These are phyloP conservation scores for Lerista edwardsae DNA, from an alignment of 2,797 vertebrate species.

Conservation along the genomic window DNA sequence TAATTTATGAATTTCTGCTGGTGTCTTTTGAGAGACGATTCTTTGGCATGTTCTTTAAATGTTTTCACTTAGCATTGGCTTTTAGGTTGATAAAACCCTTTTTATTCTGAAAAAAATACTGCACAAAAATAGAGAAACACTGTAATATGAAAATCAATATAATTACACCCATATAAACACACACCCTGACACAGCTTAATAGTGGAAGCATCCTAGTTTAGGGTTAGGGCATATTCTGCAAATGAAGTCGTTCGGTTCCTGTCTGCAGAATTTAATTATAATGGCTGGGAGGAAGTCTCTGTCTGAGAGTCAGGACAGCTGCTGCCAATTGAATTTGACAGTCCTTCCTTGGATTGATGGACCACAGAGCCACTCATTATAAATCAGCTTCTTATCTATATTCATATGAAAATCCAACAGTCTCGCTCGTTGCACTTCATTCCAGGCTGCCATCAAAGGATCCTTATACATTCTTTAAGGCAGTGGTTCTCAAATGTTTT, in stretches of 20 bases:
- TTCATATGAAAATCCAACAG: background rate
- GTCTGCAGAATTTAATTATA: background rate
- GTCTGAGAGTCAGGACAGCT: background rate
- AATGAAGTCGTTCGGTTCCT: background rate
- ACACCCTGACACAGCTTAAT: background rate
- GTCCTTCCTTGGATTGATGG: background rate
- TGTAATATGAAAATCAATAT: background rate
- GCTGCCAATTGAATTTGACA: background rate
- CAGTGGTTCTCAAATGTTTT: too few relatives aligned
- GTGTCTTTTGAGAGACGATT: slow-evolving; percentile 35
- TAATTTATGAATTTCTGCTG: slow-evolving; percentile 40
- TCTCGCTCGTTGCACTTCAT: background rate
- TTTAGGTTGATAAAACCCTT: slow-evolving; percentile 1
- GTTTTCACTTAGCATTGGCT: slow-evolving; percentile 36
- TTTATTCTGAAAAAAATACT: background rate
- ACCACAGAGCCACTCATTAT: background rate
- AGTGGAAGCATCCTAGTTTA: background rate
- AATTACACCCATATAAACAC: background rate
- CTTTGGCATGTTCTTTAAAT: slow-evolving; percentile 12
- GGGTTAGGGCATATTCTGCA: background rate
- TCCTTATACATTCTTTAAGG: background rate
- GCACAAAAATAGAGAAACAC: background rate
- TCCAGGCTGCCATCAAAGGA: background rate
- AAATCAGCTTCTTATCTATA: background rate
- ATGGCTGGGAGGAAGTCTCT: background rate